A percentile compares a stretch with the other conserved stretches of the same genome.
phyloP scores from a whole-genome alignment of 2,888 invertebrate species.

The Cerastoderma edule region DNA sequence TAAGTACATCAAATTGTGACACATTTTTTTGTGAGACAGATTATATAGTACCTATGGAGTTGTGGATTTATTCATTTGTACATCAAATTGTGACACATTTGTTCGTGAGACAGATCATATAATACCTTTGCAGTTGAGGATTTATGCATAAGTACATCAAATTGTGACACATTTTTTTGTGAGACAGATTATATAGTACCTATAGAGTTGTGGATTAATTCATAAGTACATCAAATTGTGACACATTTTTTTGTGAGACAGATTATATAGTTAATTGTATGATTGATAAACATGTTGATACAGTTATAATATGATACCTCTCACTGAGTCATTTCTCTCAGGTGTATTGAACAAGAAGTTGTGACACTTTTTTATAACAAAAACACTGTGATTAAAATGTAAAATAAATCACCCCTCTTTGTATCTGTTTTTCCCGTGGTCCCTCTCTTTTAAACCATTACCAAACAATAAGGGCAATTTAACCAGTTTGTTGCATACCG shows the following conservation, averaged over 20 bases:
- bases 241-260: background rate
- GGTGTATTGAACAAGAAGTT: constrained; percentile 1
- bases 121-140: too few species aligned
- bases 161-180: background rate
- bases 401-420: too few species aligned
- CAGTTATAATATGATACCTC: background rate
- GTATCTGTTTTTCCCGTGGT: background rate
- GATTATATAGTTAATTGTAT: background rate
- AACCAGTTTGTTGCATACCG: background rate
- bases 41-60: too few species aligned
- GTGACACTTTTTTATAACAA: background rate
- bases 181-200: too few species aligned
- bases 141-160: background rate
- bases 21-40: too few species aligned
- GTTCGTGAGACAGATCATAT: too few species aligned
- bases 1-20: too few species aligned
- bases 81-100: too few species aligned
- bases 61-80: too few species aligned
- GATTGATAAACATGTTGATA: background rate
- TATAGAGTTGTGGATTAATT: too few species aligned
- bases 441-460: background rate
- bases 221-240: background rate
- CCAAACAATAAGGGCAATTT: background rate
- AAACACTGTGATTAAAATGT: constrained; percentile 13
- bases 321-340: constrained; percentile 2